Evolutionary conservation across 2,888 invertebrate genomes (phyloP).

Genomic region (Morpho helenor): DNA sequence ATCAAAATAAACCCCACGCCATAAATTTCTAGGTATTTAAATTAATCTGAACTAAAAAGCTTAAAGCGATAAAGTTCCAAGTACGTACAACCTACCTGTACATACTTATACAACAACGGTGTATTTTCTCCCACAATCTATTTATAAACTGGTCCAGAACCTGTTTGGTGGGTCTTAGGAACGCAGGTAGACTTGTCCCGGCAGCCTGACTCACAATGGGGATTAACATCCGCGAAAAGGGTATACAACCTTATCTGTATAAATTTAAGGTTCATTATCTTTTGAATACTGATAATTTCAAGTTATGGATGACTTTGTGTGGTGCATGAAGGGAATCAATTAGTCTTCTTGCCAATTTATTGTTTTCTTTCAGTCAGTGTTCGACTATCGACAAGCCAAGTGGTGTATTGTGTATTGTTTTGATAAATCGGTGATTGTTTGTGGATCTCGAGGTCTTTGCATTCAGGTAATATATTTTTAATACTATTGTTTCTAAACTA

Average conservation of each 20-base stretch:
- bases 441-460: slow-evolving; percentile 17
- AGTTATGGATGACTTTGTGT: slow-evolving; percentile 18
- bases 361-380: slow-evolving; percentile 36
- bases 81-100: slow-evolving; percentile 11
- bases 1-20: no score
- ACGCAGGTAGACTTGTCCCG: slow-evolving; percentile 30
- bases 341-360: slow-evolving; percentile 35
- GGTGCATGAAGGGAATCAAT: slow-evolving; percentile 31
- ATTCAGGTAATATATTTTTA: slow-evolving; percentile 22
- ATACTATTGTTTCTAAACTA: neutral
- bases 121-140: slow-evolving; percentile 33
- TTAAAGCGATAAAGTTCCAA: slow-evolving; percentile 1
- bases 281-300: slow-evolving; percentile 5
- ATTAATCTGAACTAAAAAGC: slow-evolving; percentile 1
- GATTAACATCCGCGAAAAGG: slow-evolving; percentile 1
- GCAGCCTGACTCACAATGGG: slow-evolving; percentile 17
- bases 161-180: slow-evolving; percentile 30
- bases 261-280: slow-evolving; percentile 11
- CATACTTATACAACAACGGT: slow-evolving; percentile 25
- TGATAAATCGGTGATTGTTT: slow-evolving; percentile 10
- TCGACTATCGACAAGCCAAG: slow-evolving; percentile 26
- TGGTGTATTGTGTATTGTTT: slow-evolving; percentile 26
- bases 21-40: neutral
- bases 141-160: slow-evolving; percentile 33
- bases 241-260: neutral